These are phyloP conservation scores for Microtus ochrogaster DNA, from an alignment of 2,113 vertebrate genomes.

Conservation along the genomic window DNA sequence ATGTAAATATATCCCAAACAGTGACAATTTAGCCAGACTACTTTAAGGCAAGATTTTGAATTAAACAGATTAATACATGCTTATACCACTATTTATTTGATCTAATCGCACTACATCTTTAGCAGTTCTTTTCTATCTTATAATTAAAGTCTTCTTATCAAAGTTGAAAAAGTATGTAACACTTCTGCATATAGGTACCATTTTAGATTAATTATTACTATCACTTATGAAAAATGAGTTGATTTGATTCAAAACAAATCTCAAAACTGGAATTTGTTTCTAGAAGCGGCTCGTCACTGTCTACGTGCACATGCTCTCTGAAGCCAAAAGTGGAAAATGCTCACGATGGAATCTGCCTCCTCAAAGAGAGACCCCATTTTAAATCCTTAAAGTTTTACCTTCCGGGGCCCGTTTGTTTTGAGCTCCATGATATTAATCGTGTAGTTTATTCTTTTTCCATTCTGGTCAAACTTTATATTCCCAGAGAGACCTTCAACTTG, in stretches of 20 bases:
- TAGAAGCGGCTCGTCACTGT: background rate
- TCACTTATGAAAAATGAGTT: conserved; percentile 60
- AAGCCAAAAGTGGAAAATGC: background rate
- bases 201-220: background rate
- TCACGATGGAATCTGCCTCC: conserved; percentile 57
- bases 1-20: conserved; percentile 37
- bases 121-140: background rate
- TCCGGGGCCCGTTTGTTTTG: conserved; percentile 96
- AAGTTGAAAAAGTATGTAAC: background rate
- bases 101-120: background rate
- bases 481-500: conserved; percentile 97
- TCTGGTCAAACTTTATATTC: conserved; percentile 99
- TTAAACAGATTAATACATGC: background rate
- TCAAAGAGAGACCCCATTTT: conserved; percentile 45
- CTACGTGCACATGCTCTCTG: background rate
- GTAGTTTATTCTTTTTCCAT: conserved; percentile 98
- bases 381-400: conserved; percentile 88
- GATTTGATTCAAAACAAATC: background rate
- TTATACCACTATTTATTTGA: background rate
- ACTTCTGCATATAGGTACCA: background rate
- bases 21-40: background rate
- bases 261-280: background rate
- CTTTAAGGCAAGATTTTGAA: background rate
- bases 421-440: conserved; percentile 98
- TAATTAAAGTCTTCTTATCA: background rate